Percentiles rank a stretch among this genome's conserved stretches.
Conservation (phyloP, 1,140 invertebrate species). For the Patella vulgata region DNA sequence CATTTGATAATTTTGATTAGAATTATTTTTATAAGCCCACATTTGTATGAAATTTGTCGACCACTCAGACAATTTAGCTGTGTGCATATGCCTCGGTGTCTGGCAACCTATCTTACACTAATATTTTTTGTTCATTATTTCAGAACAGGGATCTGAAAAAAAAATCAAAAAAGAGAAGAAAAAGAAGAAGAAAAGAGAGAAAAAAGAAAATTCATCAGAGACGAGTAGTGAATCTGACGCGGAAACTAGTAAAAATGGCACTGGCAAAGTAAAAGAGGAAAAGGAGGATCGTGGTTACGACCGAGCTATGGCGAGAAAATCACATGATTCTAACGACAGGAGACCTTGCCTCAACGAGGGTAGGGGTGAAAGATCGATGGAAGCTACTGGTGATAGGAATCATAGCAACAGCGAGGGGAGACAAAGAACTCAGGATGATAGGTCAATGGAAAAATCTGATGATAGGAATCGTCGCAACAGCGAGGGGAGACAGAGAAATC, state of each 20-base stretch:
- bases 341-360: background rate
- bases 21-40: too few relatives aligned
- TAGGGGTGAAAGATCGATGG: constrained; percentile 2
- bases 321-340: constrained; percentile 4
- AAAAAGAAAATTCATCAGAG: constrained; percentile 16
- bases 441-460: background rate
- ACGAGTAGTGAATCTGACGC: constrained; percentile 16
- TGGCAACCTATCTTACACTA: too few relatives aligned
- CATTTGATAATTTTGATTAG: too few relatives aligned
- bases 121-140: constrained; percentile 10
- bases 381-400: background rate
- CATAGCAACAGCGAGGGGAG: background rate
- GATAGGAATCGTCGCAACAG: background rate
- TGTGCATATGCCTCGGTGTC: too few relatives aligned
- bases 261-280: constrained; percentile 36
- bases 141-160: constrained; percentile 34
- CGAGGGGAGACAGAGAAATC: constrained; percentile 30
- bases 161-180: constrained; percentile 43
- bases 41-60: too few relatives aligned
- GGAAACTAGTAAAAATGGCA: constrained; percentile 14
- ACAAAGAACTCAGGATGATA: background rate
- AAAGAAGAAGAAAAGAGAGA: constrained; percentile 41
- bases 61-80: too few relatives aligned
- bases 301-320: constrained; percentile 11
- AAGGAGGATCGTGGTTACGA: constrained; percentile 35